Conservation (phyloP, 2,888 invertebrate genomes). For the Lampropteryx suffumata region DNA sequence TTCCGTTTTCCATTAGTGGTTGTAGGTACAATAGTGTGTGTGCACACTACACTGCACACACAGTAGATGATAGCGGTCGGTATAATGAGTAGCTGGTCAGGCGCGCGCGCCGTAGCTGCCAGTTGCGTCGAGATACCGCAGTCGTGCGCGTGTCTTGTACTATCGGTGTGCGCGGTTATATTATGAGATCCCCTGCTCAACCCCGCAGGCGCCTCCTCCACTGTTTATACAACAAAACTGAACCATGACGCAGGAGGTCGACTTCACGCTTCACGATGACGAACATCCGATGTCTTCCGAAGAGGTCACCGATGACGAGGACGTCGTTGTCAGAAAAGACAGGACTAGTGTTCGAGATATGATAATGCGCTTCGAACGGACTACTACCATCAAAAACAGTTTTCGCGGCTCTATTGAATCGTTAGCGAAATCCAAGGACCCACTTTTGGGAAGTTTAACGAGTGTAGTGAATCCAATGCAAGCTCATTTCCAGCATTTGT, state of each 20-base stretch:
- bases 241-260: conserved; percentile 73
- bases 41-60: conserved; percentile 12
- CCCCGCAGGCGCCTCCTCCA: conserved; percentile 60
- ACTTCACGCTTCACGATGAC: conserved; percentile 57
- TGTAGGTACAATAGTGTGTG: background rate
- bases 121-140: conserved; percentile 59
- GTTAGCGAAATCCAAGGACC: conserved; percentile 61
- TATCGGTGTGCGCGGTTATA: conserved; percentile 44
- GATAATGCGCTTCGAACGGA: conserved; percentile 72
- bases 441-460: conserved; percentile 63
- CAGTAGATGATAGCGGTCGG: conserved; percentile 37
- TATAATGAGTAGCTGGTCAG: conserved; percentile 25
- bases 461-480: conserved; percentile 72
- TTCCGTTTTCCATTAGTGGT: conserved; percentile 22
- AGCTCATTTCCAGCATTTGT: conserved; percentile 65
- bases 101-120: conserved; percentile 57
- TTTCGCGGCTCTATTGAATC: conserved; percentile 65
- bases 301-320: conserved; percentile 64
- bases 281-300: conserved; percentile 60
- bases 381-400: conserved; percentile 52
- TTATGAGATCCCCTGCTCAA: conserved; percentile 64
- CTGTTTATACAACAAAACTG: conserved; percentile 47
- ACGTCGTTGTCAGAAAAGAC: conserved; percentile 63
- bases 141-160: conserved; percentile 23
- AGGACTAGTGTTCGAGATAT: conserved; percentile 70